Evolutionary conservation across 2,888 invertebrate species (phyloP), one percentile per base, ranked within the genome.

Genomic region (Polietes domitor): DNA sequence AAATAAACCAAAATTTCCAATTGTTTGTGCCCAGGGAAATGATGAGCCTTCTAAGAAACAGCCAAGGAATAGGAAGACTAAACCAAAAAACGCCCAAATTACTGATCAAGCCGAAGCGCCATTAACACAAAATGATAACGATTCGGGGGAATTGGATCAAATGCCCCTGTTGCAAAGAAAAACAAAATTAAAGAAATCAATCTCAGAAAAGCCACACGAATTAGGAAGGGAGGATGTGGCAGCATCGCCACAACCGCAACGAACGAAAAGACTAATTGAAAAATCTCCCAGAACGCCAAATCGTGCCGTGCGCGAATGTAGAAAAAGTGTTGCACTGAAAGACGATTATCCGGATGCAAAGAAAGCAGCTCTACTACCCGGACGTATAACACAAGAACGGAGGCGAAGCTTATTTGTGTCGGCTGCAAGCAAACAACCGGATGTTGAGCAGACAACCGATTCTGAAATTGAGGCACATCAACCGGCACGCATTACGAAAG

Each of bases 391-490:
- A n/a, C n/a, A n/a, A n/a, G n/a, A n/a, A 32, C n/a, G 4, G 47
- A 47, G 47, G 2, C 15, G 15, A 4, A 47, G 47, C n/a, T 3
- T 47, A 3, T 6, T 2, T 47, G 47, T 9, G 6, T 37, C 9
- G 12, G n/a, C n/a, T 21, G 10, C 19, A 2, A 7, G 15, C 26
- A 26, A 24, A 10, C 58, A 26, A 58, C 26, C 6, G 26, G 61
- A 61, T n/a, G 26, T 61, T n/a, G 61, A 61, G 15, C 68, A 68
- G 24, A 37, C 68, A 0, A 41, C 68, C 5, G 68, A 68, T 43
- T 68, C 37, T 0, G 41, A 68, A 24, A 43, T 19, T 21, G 68
- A 68, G 12, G 19, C 63, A 15, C 7, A 2, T 12, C 41, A 9
- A 9, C 9, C 10, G 37, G 12, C 68, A 2, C 15, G 47, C 21